These are phyloP conservation scores for Drosophila aff. DNA, from an alignment of 1,140 invertebrate genomes.

Conservation along the genomic window DNA sequence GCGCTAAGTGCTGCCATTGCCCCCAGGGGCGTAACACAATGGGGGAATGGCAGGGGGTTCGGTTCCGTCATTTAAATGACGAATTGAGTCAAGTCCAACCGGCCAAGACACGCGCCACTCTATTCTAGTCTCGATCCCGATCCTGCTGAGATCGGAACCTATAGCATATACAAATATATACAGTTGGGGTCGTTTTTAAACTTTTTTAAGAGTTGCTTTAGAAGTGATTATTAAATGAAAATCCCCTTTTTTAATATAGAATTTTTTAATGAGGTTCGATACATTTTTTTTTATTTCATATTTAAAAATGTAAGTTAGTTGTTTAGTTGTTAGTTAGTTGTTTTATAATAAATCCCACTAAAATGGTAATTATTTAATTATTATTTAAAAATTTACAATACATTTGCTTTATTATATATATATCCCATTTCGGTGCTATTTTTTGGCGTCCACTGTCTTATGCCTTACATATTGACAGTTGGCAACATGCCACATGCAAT, in stretches of 20 bases:
- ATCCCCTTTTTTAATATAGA: not conserved
- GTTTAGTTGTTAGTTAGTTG: too few relatives aligned
- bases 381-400: too few relatives aligned
- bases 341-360: not conserved
- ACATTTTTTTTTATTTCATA: too few relatives aligned
- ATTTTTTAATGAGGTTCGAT: not conserved
- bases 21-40: slow-evolving; percentile 23
- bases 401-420: not conserved
- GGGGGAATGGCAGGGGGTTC: slow-evolving; percentile 5
- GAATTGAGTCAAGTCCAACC: slow-evolving; percentile 75
- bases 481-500: slow-evolving; percentile 28
- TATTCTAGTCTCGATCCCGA: slow-evolving; percentile 14
- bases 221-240: not conserved
- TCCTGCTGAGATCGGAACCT: not conserved
- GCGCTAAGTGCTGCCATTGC: slow-evolving; percentile 75
- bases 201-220: too few relatives aligned
- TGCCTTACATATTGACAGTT: slow-evolving; percentile 26
- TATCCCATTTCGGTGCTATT: not conserved
- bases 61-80: slow-evolving; percentile 74
- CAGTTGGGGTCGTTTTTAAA: not conserved
- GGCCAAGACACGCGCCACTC: slow-evolving; percentile 55
- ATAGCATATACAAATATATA: not conserved
- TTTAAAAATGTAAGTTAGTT: too few relatives aligned
- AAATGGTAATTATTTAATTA: not conserved
- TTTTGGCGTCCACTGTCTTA: not conserved